These are phyloP conservation scores for Aporophyla nigra DNA, from an alignment of 2,888 invertebrate genomes.

Conservation along the genomic window DNA sequence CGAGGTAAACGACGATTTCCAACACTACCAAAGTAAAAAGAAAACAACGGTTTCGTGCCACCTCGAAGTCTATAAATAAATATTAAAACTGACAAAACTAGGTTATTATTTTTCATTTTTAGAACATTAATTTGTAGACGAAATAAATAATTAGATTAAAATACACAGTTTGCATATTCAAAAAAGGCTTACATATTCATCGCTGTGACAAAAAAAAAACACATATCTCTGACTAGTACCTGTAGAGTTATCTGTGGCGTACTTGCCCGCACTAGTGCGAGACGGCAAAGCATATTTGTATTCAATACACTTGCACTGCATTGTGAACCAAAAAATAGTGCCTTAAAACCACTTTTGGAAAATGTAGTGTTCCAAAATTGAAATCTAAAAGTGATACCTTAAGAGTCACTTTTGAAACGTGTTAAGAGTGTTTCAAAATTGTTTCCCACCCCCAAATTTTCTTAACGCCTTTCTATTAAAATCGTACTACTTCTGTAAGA, in stretches of 20 bases:
- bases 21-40: background rate
- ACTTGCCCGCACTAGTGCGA: background rate
- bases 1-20: too few relatives aligned
- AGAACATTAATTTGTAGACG: too few relatives aligned
- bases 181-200: too few relatives aligned
- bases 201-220: too few relatives aligned
- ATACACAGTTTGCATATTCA: too few relatives aligned
- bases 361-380: background rate
- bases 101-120: too few relatives aligned
- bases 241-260: background rate
- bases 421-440: background rate
- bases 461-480: background rate
- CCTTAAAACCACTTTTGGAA: background rate
- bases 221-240: too few relatives aligned
- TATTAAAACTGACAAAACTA: too few relatives aligned
- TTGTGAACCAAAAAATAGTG: background rate
- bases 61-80: too few relatives aligned
- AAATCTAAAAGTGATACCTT: background rate
- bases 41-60: background rate
- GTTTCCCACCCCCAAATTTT: background rate
- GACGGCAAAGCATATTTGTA: background rate
- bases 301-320: background rate
- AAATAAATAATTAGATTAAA: too few relatives aligned
- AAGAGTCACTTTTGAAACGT: too few relatives aligned
- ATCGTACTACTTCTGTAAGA: background rate